Conservation (phyloP, 1,140 invertebrate species). For the Ruditapes philippinarum region DNA sequence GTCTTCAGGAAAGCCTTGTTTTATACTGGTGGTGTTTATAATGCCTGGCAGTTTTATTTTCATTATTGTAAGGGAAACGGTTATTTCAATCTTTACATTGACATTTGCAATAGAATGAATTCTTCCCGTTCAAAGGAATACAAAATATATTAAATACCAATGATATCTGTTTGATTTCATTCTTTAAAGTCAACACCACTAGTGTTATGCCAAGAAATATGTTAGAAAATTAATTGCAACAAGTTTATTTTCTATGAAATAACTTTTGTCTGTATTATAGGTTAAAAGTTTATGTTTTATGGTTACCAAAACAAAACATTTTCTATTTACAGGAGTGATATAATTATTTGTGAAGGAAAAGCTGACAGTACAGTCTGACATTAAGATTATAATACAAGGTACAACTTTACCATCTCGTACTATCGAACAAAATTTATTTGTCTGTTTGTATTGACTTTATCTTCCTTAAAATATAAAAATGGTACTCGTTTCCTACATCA, state of each 20-base stretch:
- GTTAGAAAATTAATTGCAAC: neutral
- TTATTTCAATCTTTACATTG: too few relatives aligned
- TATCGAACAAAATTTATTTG: neutral
- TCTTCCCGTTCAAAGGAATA: too few relatives aligned
- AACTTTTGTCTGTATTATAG: neutral
- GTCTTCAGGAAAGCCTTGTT: too few relatives aligned
- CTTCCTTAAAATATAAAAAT: neutral
- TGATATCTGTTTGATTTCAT: too few relatives aligned
- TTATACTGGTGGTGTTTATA: too few relatives aligned
- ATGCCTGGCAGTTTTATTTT: too few relatives aligned
- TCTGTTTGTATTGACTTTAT: slow-evolving; percentile 15
- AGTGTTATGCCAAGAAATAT: too few relatives aligned
- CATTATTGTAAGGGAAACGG: too few relatives aligned
- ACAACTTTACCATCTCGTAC: neutral
- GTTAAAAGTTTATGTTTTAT: neutral
- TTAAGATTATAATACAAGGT: neutral
- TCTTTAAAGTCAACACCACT: too few relatives aligned
- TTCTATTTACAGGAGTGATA: neutral
- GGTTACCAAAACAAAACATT: slow-evolving; percentile 1
- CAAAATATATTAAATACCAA: too few relatives aligned
- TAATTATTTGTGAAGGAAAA: neutral
- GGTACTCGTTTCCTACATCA: slow-evolving; percentile 14
- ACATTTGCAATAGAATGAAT: too few relatives aligned
- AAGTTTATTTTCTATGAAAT: neutral
- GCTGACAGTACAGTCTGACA: neutral